Evolutionary conservation across 1,140 invertebrate genomes (phyloP), one percentile per base, ranked within the genome.

Genomic region (Hesperophylax magnus): DNA sequence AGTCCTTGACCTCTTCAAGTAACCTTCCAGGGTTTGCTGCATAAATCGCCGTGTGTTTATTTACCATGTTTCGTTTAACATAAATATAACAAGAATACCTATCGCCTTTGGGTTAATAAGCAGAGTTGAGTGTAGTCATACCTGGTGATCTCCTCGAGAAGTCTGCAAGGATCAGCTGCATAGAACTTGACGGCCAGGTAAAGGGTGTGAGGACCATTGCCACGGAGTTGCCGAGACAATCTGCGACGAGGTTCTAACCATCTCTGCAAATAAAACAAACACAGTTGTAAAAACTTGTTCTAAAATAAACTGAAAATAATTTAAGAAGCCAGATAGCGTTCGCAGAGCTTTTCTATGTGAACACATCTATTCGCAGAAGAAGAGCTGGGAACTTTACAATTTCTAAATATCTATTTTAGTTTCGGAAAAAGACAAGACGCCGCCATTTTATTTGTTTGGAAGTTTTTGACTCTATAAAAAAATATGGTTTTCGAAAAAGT

Each of bases 181-280:
- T 99, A 99, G 90, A 99, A 99, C 90, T 99, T 99, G 65, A 99
- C 98, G 53, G 97, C 96, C 87, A 99, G 99, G 87, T 99, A 97
- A 82, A 99, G 94, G 20, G 97, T 98, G 88, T 96, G 97, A 84
- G 96, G 94, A 81, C 92, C 90, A 47, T 92, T 91, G 61, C 93
- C 93, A 86, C 95, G 95, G 65, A 98, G 91, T 88, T 98, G 96
- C 71, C 95, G 93, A 69, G 93, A 91, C 71, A 97, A 93, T 84
- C 94, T 93, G 88, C 97, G 97, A 63, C 94, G 93, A 17, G 95
- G 93, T 88, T 98, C 96, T 86, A 98, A 90, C 97, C 96, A 98
- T 89, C 97, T 96, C 96, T 97, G 88, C 78, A 91, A 90, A 85
- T 85, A 34, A 71, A 71, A 65, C 22, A 34, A 65, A 56, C 3